Conservation (phyloP, 2,113 vertebrate genomes). For the Heterotilapia buettikoferi region DNA sequence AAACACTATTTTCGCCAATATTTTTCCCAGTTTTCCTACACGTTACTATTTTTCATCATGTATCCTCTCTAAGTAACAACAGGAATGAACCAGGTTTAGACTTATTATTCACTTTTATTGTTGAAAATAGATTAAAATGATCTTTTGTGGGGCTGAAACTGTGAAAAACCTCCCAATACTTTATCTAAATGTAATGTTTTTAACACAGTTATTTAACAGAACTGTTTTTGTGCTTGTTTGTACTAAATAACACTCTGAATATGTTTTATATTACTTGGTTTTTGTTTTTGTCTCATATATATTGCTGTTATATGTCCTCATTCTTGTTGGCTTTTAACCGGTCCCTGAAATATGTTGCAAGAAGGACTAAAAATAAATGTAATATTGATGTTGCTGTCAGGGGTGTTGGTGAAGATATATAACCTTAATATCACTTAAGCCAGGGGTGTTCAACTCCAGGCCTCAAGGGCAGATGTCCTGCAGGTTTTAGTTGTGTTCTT, state of each 20-base stretch:
- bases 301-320: background rate
- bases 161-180: background rate
- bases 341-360: background rate
- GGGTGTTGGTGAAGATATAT: background rate
- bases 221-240: background rate
- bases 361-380: background rate
- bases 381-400: background rate
- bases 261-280: background rate
- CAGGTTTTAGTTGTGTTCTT: background rate
- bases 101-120: background rate
- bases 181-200: background rate
- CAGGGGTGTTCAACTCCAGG: background rate
- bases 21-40: background rate
- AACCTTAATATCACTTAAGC: background rate
- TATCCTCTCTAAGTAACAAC: background rate
- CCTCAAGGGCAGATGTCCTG: background rate
- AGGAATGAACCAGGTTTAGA: background rate
- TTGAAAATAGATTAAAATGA: background rate
- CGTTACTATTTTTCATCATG: background rate
- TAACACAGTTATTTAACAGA: background rate
- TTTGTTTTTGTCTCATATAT: background rate
- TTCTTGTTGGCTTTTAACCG: background rate
- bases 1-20: background rate
- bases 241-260: background rate
- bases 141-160: background rate